Base-by-base conservation (phyloP, 2,888 invertebrate genomes). In the Tortrix viridana region DNA sequence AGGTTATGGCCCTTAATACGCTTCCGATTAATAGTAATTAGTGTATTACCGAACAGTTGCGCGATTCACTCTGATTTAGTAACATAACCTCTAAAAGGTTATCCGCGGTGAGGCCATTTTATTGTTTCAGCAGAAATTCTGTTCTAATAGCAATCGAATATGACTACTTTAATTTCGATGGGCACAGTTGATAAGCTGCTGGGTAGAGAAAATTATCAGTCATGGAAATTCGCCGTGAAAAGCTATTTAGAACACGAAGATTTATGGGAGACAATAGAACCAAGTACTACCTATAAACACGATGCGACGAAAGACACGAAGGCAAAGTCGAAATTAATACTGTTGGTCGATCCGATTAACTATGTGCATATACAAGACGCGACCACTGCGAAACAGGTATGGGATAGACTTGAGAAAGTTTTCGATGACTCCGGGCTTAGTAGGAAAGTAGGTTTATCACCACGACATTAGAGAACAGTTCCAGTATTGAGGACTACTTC, bases 301-400 rank as follows among this genome's bases (percentile, higher is more conserved):
- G 54, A 54, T 26, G 2, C 23, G 2, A 54, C 44, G 23, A 54
- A 44, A 18, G 54, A 54, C n/a, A 16, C 16, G 2, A 54, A 54
- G 16, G 54, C 54, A 7, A 53, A 16, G 22, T 53, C 53, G 18
- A 50, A 50, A 7, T 32, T 50, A 9, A 50, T 50, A 19, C 22
- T 52, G 38, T 12, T 52, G 19, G 18, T 54, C 4, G 54, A 54
- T 18, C 44, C 44, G 6, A 26, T 54, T 14, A 54, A 54, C 5
- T 54, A 54, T n/a, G 44, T 54, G 5, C 54, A 54, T 32, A 26
- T 67, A 1, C 46, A 65, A 43, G 58, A 63, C 2, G 52, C 62
- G 14, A 46, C 12, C 12, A 56, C 61, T 5, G 23, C 23, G 6
- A 23, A 23, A 23, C 1, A 23, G 23, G 23, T 23, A 6, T 23